These are phyloP conservation scores for Corydoras sp. DNA, from an alignment of 2,113 vertebrate genomes.

Conservation along the genomic window DNA sequence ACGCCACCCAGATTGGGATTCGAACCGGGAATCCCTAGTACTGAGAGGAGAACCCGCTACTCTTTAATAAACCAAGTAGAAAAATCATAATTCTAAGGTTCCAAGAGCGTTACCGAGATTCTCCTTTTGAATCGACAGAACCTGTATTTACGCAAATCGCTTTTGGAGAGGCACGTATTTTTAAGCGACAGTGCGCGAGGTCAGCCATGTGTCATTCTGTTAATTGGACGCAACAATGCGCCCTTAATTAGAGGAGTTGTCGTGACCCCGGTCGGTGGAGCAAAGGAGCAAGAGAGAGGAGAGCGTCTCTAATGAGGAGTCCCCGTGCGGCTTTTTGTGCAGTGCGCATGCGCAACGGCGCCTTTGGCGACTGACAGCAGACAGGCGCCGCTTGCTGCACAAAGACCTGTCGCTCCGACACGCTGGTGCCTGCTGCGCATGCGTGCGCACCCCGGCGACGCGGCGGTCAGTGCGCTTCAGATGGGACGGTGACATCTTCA, in stretches of 20 bases:
- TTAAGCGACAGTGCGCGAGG: conserved; percentile 42
- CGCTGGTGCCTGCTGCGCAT: conserved; percentile 2
- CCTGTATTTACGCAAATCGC: conserved; percentile 45
- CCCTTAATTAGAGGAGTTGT: conserved; percentile 42
- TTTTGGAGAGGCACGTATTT: conserved; percentile 49
- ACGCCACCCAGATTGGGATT: too few relatives aligned
- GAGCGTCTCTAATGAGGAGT: conserved; percentile 50
- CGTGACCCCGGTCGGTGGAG: conserved; percentile 41
- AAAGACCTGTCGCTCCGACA: conserved; percentile 64
- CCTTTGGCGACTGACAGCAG: conserved; percentile 68
- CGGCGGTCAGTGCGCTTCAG: neutral
- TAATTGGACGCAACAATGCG: conserved; percentile 56
- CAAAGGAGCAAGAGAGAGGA: conserved; percentile 17
- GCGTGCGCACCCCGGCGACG: conserved; percentile 4
- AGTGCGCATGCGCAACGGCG: conserved; percentile 44
- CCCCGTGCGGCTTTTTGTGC: conserved; percentile 30
- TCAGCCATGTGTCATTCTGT: conserved; percentile 42
- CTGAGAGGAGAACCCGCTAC: too few relatives aligned
- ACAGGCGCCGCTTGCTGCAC: conserved; percentile 69
- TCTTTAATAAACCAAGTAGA: too few relatives aligned
- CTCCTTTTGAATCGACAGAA: conserved; percentile 43
- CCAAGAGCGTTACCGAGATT: too few relatives aligned
- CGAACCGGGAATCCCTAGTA: too few relatives aligned
- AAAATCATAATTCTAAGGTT: too few relatives aligned
- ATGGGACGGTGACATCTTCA: conserved; percentile 12